These are phyloP conservation scores for Ictalurus punctatus DNA, from an alignment of 2,113 vertebrate genomes.

Conservation along the genomic window DNA sequence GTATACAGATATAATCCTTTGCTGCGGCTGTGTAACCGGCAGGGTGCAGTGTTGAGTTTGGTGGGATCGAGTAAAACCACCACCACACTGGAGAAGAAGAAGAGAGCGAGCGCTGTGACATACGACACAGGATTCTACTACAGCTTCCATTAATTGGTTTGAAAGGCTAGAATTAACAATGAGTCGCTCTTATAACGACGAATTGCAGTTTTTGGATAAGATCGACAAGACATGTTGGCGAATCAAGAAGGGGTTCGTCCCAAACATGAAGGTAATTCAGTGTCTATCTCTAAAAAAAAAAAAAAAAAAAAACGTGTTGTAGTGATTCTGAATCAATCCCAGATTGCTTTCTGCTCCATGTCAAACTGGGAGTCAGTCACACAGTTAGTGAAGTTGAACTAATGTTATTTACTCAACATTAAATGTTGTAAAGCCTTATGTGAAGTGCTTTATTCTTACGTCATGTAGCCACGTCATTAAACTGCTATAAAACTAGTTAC, in stretches of 20 bases:
- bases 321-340: not conserved
- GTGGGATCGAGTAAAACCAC: no score
- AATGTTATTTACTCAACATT: not conserved
- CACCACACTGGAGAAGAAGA: not conserved
- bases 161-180: constrained; percentile 62
- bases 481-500: not conserved
- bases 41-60: not conserved
- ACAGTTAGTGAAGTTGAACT: not conserved
- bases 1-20: no score
- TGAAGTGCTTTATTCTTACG: not conserved
- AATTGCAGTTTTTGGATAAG: constrained; percentile 93
- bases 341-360: not conserved
- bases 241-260: constrained; percentile 95
- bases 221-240: constrained; percentile 87
- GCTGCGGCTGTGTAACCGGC: not conserved
- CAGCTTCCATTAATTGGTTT: not conserved
- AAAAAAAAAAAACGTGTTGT: constrained; percentile 11
- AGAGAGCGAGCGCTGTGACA: not conserved
- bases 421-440: not conserved
- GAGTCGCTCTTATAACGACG: constrained; percentile 95
- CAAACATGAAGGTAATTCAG: constrained; percentile 88
- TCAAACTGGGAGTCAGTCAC: not conserved
- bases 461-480: not conserved
- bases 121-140: not conserved
- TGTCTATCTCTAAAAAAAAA: not conserved